Evolutionary conservation across 2,113 vertebrate species (phyloP).

Genomic region (Oreochromis aureus): DNA sequence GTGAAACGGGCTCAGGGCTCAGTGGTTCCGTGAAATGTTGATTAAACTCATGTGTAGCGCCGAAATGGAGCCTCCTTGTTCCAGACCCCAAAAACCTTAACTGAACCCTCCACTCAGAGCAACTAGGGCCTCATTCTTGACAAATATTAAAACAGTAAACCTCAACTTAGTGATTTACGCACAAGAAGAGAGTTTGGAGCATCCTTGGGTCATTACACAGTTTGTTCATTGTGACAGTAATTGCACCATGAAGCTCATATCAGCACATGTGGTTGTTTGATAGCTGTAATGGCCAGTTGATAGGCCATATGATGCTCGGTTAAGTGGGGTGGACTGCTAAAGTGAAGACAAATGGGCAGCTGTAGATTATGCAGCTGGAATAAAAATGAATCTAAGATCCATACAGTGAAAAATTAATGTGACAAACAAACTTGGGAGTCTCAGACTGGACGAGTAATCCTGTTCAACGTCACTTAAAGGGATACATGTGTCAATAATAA

Average conservation of each 20-base stretch:
- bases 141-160: constrained; percentile 45
- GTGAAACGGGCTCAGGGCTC: constrained; percentile 45
- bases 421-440: background rate
- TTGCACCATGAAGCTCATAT: constrained; percentile 26
- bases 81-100: constrained; percentile 61
- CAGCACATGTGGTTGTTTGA: constrained; percentile 40
- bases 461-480: background rate
- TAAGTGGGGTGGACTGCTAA: constrained; percentile 22
- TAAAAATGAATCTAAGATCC: constrained; percentile 2
- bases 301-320: background rate
- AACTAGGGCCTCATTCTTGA: constrained; percentile 37
- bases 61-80: constrained; percentile 46
- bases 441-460: constrained; percentile 8
- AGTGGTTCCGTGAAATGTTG: constrained; percentile 57
- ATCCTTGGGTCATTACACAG: constrained; percentile 3
- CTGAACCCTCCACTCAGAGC: constrained; percentile 47
- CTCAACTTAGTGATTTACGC: constrained; percentile 48
- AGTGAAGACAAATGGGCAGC: constrained; percentile 28
- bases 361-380: constrained; percentile 28
- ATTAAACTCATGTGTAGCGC: constrained; percentile 67
- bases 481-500: background rate
- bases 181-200: constrained; percentile 6
- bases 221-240: constrained; percentile 44
- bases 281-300: constrained; percentile 23
- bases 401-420: constrained; percentile 6